phyloP scores from a whole-genome alignment of 1,140 invertebrate species.

The Hyphantria cunea region DNA sequence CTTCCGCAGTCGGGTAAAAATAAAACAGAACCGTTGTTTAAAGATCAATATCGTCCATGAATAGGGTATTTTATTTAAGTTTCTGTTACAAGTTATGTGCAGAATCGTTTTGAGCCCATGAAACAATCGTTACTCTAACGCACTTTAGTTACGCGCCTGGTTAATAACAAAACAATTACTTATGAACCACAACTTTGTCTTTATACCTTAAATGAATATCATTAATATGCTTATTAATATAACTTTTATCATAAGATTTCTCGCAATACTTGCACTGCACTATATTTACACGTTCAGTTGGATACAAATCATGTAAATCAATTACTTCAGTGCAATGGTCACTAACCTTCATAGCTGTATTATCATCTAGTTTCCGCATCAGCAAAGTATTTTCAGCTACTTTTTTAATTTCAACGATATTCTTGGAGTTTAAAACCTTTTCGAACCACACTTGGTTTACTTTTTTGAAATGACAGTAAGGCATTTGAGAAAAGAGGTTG shows the following conservation, averaged over 20 bases:
- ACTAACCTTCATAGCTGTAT: slow-evolving; percentile 25
- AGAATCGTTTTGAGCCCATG: too few relatives aligned
- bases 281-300: slow-evolving; percentile 1
- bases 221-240: slow-evolving; percentile 40
- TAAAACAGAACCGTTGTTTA: too few relatives aligned
- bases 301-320: slow-evolving; percentile 29
- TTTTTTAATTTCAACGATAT: slow-evolving; percentile 55
- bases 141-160: too few relatives aligned
- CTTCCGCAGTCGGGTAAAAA: too few relatives aligned
- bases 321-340: slow-evolving; percentile 21
- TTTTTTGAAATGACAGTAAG: slow-evolving; percentile 37
- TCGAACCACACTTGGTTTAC: slow-evolving; percentile 62
- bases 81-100: too few relatives aligned
- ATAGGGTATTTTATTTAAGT: too few relatives aligned
- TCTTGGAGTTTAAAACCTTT: slow-evolving; percentile 47
- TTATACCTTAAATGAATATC: slow-evolving; percentile 6
- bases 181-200: too few relatives aligned
- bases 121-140: too few relatives aligned
- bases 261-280: slow-evolving; percentile 29
- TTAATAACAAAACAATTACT: too few relatives aligned
- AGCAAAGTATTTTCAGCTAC: slow-evolving; percentile 38
- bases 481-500: slow-evolving; percentile 39
- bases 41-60: too few relatives aligned
- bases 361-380: slow-evolving; percentile 38
- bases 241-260: slow-evolving; percentile 31